A percentile compares a stretch with the other conserved stretches of the same genome.
Conservation (phyloP, 2,113 vertebrate genomes). For the Alces alces region DNA sequence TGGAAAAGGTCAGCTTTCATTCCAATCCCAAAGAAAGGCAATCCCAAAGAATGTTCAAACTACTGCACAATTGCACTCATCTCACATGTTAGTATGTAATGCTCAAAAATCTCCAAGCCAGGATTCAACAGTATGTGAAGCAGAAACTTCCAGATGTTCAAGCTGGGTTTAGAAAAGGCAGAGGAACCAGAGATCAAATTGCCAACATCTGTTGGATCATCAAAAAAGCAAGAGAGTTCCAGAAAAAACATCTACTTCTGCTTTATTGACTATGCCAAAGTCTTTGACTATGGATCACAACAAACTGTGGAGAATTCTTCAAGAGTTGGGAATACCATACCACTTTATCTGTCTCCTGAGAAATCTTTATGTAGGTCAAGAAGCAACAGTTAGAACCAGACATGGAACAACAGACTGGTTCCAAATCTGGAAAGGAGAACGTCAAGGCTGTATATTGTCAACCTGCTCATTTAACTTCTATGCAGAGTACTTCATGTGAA, state of each 20-base stretch:
- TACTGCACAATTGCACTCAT: not conserved
- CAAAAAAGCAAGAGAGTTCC: not conserved
- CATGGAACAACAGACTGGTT: not conserved
- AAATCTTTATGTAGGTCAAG: not conserved
- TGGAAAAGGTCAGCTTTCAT: not conserved
- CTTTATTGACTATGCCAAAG: not conserved
- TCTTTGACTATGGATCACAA: not conserved
- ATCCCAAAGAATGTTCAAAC: not conserved
- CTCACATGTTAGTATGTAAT: not conserved
- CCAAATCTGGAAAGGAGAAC: fast-evolving
- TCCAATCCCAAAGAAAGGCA: not conserved
- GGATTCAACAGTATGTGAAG: not conserved
- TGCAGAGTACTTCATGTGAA: not conserved
- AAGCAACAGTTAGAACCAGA: not conserved
- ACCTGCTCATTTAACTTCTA: not conserved
- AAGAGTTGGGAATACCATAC: not conserved
- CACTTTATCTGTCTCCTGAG: not conserved
- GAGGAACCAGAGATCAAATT: not conserved
- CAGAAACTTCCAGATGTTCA: not conserved
- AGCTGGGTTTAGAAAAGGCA: not conserved
- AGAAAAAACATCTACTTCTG: not conserved
- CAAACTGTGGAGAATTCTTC: not conserved
- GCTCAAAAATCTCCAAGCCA: not conserved
- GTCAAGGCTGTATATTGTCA: not conserved
- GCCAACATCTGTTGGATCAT: not conserved